Evolutionary conservation across 2,113 vertebrate genomes (phyloP), one percentile per base, ranked within the genome.

Genomic region (Stegastes partitus): DNA sequence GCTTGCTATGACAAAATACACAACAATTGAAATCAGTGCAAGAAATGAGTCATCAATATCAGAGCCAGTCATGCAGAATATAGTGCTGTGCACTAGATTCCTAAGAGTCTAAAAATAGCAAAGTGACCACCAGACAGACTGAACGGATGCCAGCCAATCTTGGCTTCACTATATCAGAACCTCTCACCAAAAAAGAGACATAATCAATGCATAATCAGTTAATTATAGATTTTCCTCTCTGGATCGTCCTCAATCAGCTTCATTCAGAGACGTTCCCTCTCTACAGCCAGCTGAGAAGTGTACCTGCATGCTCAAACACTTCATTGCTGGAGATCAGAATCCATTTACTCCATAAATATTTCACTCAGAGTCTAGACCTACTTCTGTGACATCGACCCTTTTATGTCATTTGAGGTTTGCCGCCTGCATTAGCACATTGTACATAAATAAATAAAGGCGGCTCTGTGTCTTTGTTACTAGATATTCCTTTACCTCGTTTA

Each of bases 401-500:
- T 83, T 31, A 37, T 76, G 67, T 69, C 56, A 76, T 63, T 76
- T 55, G 63, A 25, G 42, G 54, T 75, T 82, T 68, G 26, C 50
- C 4, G 37, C 50, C 57, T 71, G 65, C 55, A 80, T 80, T 51
- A 58, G 57, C 21, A 39, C 53, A 37, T 10, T 42, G 57, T 31
- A 54, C 75, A 82, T 91, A 31, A 89, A 91, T 89, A 79, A 85
- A 85, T 83, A 55, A 79, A 82, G 53, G 70, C 4, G 2, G 15
- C 61, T 70, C 22, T 42, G 56, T 72, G 73, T 77, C 47, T 84
- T 72, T 79, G 78, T 68, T 55, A 84, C 26, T 4, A 42, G 72
- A 87, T 68, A 49, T 51, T 68, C 53, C 55, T 3, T 88, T 94
- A 98, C 98, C 98, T 96, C 97, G 95, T 91, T 99, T 99, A 68